Percentiles rank a stretch among this genome's conserved stretches.
These are phyloP conservation scores for Graphium colonna DNA, from an alignment of 2,888 invertebrate species.

Conservation along the genomic window DNA sequence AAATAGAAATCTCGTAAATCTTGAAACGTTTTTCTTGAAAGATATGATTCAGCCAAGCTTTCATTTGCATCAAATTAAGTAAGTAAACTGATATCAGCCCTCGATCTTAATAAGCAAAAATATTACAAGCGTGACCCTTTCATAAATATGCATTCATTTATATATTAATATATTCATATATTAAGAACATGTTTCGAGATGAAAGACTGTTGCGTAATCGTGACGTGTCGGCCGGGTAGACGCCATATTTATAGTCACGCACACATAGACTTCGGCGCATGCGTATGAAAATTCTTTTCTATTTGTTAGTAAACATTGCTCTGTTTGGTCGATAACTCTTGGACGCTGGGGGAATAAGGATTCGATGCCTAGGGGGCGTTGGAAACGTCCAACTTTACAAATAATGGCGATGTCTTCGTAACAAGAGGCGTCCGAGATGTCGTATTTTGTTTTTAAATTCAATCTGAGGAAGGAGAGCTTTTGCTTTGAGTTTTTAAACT, in stretches of 20 bases:
- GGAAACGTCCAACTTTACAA: not conserved
- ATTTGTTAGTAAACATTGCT: conserved; percentile 41
- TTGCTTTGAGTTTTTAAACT: no score
- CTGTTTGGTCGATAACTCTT: conserved; percentile 42
- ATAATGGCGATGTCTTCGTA: no score
- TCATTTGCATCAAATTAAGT: no score
- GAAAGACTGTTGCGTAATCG: conserved; percentile 63
- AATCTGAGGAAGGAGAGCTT: no score
- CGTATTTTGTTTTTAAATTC: no score
- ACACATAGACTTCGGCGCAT: conserved; percentile 36
- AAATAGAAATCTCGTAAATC: not conserved
- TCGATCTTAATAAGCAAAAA: not conserved
- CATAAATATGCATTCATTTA: conserved; percentile 2
- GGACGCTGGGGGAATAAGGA: conserved; percentile 21
- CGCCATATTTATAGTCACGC: conserved; percentile 42
- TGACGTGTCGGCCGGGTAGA: conserved; percentile 46
- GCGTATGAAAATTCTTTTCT: conserved; percentile 33
- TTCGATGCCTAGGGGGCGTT: conserved; percentile 21
- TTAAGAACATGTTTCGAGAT: conserved; percentile 53
- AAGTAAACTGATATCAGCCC: not conserved
- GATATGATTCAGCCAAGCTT: not conserved
- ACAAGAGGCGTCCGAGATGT: no score
- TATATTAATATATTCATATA: conserved; percentile 31
- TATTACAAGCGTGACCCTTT: not conserved
- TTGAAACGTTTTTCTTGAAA: no score